These are phyloP conservation scores for Umimayanthus chanpuru DNA, from an alignment of 92 coral and sea anemone species.

Conservation along the genomic window DNA sequence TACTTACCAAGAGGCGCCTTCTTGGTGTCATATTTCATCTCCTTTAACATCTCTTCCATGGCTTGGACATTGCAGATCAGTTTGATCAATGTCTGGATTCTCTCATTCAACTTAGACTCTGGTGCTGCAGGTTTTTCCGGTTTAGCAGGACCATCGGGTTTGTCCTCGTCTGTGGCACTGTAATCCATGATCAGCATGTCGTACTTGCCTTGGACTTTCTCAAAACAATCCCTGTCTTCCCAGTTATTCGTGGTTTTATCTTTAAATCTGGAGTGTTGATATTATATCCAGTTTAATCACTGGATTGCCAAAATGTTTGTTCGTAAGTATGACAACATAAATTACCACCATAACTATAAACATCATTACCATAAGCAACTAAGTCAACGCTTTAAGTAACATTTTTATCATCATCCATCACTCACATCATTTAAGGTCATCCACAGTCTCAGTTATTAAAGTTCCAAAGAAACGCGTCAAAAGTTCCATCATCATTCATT, in stretches of 20 bases:
- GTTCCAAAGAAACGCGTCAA: too few relatives aligned
- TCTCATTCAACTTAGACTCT: slow-evolving; percentile 79
- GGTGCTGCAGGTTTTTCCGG: slow-evolving; percentile 73
- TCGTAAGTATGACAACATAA: too few relatives aligned
- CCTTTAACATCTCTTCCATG: slow-evolving; percentile 96
- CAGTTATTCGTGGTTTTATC: slow-evolving; percentile 92
- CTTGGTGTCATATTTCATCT: slow-evolving; percentile 94
- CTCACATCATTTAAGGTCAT: too few relatives aligned
- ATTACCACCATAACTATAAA: too few relatives aligned
- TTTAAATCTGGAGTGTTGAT: slow-evolving; percentile 57
- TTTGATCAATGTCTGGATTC: slow-evolving; percentile 82
- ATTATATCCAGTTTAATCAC: not conserved
- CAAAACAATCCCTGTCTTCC: slow-evolving; percentile 79
- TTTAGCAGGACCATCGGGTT: slow-evolving; percentile 81
- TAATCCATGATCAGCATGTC: slow-evolving; percentile 93
- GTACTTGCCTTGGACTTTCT: slow-evolving; percentile 89
- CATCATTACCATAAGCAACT: too few relatives aligned
- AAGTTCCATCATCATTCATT: too few relatives aligned
- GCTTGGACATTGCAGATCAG: slow-evolving; percentile 90
- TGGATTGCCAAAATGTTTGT: not conserved
- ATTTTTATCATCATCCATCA: too few relatives aligned
- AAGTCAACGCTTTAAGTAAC: too few relatives aligned
- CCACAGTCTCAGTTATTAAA: too few relatives aligned
- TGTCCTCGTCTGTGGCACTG: slow-evolving; percentile 79
- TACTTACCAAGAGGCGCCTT: slow-evolving; percentile 93